phyloP scores from a whole-genome alignment of 2,797 vertebrate genomes.

The Pempheris klunzingeri region DNA sequence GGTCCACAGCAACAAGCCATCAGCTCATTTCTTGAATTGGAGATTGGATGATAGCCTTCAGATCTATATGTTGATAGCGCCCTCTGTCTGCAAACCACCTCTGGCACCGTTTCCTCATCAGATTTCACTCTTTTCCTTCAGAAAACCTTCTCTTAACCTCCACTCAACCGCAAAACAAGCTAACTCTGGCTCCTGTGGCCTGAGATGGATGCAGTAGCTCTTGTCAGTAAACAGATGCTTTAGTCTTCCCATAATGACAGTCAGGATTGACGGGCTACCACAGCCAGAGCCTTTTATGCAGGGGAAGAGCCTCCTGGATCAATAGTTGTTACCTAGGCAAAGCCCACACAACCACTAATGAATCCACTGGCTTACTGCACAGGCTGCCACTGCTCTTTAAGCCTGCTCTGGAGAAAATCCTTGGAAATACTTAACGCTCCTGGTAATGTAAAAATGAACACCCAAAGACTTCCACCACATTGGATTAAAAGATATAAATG shows the following conservation, averaged over 20 bases:
- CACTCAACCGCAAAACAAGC: constrained; percentile 42
- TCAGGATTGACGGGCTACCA: constrained; percentile 65
- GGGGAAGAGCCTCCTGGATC: constrained; percentile 72
- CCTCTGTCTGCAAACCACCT: constrained; percentile 74
- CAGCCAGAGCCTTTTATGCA: constrained; percentile 69
- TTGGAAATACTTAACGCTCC: constrained; percentile 1
- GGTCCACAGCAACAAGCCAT: not conserved
- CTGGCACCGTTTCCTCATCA: constrained; percentile 15
- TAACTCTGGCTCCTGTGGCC: constrained; percentile 8
- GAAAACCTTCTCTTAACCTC: constrained; percentile 39
- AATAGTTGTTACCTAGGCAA: constrained; percentile 77
- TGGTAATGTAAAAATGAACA: not conserved
- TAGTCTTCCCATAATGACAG: constrained; percentile 56
- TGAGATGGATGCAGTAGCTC: constrained; percentile 24
- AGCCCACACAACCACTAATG: constrained; percentile 83
- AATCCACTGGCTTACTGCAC: constrained; percentile 69
- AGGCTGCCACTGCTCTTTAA: constrained; percentile 21
- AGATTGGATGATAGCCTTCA: not conserved
- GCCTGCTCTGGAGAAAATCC: constrained; percentile 11
- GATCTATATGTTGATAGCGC: constrained; percentile 74
- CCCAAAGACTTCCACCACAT: not conserved
- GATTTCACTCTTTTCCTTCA: not conserved
- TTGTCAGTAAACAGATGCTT: constrained; percentile 54
- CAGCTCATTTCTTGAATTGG: not conserved
- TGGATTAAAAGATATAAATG: not conserved